These are phyloP conservation scores for Chrysolina haemoptera DNA, from an alignment of 2,888 invertebrate species.

Conservation along the genomic window DNA sequence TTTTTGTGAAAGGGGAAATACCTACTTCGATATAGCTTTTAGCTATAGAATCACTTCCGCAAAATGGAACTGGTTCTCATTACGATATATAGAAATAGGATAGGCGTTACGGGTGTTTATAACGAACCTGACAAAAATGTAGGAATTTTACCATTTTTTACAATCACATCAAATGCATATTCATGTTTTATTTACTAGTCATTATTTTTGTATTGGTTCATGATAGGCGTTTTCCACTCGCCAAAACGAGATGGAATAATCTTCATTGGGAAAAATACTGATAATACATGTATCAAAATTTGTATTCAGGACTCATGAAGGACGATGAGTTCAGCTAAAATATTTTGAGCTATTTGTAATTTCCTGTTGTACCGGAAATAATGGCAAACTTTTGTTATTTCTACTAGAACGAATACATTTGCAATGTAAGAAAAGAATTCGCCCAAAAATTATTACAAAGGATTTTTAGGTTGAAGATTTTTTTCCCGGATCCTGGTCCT, in stretches of 20 bases:
- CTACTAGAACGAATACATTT: not conserved
- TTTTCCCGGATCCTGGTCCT: no score
- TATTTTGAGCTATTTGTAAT: not conserved
- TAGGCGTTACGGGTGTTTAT: not conserved
- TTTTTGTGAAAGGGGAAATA: conserved; percentile 23
- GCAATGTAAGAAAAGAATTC: no score
- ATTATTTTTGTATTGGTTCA: not conserved
- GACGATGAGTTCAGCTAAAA: not conserved
- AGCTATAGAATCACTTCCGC: conserved; percentile 17
- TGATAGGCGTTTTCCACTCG: no score
- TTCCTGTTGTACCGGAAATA: not conserved
- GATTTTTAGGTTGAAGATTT: no score
- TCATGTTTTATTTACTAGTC: not conserved
- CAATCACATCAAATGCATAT: not conserved
- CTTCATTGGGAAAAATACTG: no score
- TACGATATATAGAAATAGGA: conserved; percentile 19
- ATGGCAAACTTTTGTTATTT: not conserved
- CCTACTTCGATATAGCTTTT: not conserved
- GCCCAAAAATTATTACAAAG: no score
- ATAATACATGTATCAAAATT: not conserved
- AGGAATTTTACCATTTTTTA: conserved; percentile 1
- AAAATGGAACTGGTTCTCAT: conserved; percentile 17
- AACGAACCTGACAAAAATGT: not conserved
- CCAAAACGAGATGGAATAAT: not conserved
- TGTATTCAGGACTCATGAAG: conserved; percentile 3